phyloP scores from a whole-genome alignment of 2,797 vertebrate genomes.

The Urosaurus nigricauda region DNA sequence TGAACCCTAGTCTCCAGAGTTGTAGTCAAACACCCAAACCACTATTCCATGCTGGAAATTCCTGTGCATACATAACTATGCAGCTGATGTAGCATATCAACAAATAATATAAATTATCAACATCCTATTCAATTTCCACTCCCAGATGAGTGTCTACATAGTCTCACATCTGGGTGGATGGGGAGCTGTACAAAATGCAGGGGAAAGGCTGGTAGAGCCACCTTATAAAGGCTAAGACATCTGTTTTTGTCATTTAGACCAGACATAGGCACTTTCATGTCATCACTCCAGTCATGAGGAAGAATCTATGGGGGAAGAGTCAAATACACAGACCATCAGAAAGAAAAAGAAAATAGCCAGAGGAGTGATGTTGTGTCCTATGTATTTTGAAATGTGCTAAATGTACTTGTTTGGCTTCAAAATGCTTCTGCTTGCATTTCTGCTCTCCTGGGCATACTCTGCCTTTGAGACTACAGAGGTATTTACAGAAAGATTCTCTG shows the following conservation, averaged over 20 bases:
- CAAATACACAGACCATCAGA: neutral
- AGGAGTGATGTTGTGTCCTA: neutral
- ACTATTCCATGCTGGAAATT: too few relatives aligned
- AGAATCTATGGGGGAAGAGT: neutral
- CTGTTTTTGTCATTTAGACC: neutral
- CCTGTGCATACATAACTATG: too few relatives aligned
- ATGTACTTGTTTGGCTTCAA: neutral
- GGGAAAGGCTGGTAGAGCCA: neutral
- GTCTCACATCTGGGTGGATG: too few relatives aligned
- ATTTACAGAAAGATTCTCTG: slow-evolving; percentile 30
- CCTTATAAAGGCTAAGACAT: neutral
- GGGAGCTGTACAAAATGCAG: neutral
- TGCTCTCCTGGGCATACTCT: neutral
- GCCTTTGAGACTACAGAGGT: neutral
- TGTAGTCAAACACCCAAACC: too few relatives aligned
- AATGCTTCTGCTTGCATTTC: neutral
- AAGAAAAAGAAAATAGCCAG: neutral
- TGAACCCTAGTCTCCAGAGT: too few relatives aligned
- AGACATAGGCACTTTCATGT: neutral
- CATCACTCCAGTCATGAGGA: neutral
- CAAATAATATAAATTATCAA: neutral
- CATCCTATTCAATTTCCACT: neutral
- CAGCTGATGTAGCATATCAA: too few relatives aligned
- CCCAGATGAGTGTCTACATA: neutral
- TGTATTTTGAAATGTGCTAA: neutral